These are phyloP conservation scores for Diabrotica balteata DNA, from an alignment of 2,888 invertebrate genomes.

Conservation along the genomic window DNA sequence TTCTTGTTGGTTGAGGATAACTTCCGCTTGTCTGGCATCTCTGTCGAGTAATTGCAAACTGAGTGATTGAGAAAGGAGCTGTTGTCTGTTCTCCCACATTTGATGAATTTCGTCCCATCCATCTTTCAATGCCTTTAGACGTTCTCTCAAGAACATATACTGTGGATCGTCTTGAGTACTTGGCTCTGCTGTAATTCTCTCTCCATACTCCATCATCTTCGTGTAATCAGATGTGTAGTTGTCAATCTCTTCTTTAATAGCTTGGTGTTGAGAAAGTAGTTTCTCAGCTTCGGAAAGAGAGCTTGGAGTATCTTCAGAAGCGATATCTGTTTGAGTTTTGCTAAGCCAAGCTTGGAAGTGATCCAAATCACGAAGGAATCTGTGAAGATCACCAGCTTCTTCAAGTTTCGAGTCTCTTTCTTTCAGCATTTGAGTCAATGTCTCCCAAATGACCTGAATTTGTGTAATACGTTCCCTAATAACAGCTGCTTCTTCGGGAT, in stretches of 20 bases:
- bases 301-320: constrained; percentile 94
- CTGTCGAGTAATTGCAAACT: constrained; percentile 95
- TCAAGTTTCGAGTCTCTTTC: constrained; percentile 98
- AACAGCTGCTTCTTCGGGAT: constrained; percentile 91
- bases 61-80: constrained; percentile 90
- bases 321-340: constrained; percentile 98
- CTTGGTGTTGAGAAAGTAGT: constrained; percentile 95
- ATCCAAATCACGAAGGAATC: constrained; percentile 97
- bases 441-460: constrained; percentile 92
- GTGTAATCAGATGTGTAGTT: constrained; percentile 98
- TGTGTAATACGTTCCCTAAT: constrained; percentile 90
- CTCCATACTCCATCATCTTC: constrained; percentile 98
- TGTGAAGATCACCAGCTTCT: constrained; percentile 97
- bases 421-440: constrained; percentile 92
- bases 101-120: constrained; percentile 99
- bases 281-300: constrained; percentile 96
- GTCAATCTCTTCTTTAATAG: constrained; percentile 98
- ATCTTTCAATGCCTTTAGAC: constrained; percentile 96
- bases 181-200: constrained; percentile 87
- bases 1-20: constrained; percentile 96
- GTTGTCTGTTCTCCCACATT: constrained; percentile 99
- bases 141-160: constrained; percentile 99
- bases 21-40: constrained; percentile 97
- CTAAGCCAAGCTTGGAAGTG: constrained; percentile 96
- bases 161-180: constrained; percentile 95